phyloP scores from a whole-genome alignment of 1,140 invertebrate genomes.

The Drosophila eugracilis region DNA sequence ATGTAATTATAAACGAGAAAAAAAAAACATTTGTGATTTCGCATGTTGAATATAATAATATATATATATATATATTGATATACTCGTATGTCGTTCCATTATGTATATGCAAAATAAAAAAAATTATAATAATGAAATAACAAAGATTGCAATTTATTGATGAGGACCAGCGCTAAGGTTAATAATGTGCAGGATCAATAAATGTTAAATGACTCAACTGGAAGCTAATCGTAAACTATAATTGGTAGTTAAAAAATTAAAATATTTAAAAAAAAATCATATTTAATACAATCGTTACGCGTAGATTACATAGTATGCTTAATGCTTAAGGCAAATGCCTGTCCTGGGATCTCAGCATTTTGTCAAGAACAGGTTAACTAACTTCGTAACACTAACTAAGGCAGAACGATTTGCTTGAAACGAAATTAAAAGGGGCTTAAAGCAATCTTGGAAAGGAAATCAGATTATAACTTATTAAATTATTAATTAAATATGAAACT shows the following conservation, averaged over 20 bases:
- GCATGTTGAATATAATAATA: conserved; percentile 45
- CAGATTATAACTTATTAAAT: neutral
- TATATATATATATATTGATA: conserved; percentile 17
- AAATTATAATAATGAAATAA: conserved; percentile 35
- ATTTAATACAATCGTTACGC: conserved; percentile 26
- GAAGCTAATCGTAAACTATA: conserved; percentile 22
- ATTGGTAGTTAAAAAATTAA: conserved; percentile 35
- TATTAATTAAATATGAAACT: neutral
- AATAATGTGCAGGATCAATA: conserved; percentile 11
- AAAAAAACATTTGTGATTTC: conserved; percentile 58
- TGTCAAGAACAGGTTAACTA: conserved; percentile 23
- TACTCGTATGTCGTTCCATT: conserved; percentile 41
- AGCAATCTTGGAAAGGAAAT: neutral
- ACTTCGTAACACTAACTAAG: conserved; percentile 13
- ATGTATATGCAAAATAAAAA: conserved; percentile 55
- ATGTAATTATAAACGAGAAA: conserved; percentile 42
- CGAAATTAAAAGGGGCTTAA: neutral
- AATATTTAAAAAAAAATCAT: conserved; percentile 35
- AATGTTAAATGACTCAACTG: conserved; percentile 38
- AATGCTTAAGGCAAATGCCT: conserved; percentile 28
- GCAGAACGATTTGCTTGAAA: conserved; percentile 14
- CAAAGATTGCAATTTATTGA: conserved; percentile 28
- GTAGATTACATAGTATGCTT: conserved; percentile 26
- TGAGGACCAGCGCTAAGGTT: conserved; percentile 6
- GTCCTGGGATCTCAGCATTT: conserved; percentile 32